Conservation (phyloP, 2,797 vertebrate genomes). For the Megaceryle alcyon region DNA sequence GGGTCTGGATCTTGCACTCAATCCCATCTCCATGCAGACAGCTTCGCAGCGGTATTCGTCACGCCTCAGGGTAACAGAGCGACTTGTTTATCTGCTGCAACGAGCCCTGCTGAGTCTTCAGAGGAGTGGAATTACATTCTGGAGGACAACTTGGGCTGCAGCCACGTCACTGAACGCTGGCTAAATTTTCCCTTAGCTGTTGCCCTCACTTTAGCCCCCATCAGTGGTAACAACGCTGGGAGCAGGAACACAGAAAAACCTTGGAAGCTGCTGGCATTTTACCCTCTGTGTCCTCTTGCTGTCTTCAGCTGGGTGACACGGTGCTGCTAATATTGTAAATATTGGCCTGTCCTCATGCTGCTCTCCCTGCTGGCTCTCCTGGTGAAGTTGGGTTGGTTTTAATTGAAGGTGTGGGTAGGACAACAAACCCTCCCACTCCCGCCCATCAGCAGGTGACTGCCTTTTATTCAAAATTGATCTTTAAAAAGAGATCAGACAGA, state of each 20-base stretch:
- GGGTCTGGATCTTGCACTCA: neutral
- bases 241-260: neutral
- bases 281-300: neutral
- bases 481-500: neutral
- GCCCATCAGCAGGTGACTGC: neutral
- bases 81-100: constrained; percentile 58
- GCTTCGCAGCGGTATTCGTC: neutral
- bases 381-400: neutral
- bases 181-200: constrained; percentile 28
- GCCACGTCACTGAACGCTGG: neutral
- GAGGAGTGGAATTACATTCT: constrained; percentile 69
- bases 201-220: neutral
- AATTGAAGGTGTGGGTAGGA: neutral
- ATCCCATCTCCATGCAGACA: neutral
- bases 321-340: neutral
- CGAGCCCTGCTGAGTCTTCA: constrained; percentile 40
- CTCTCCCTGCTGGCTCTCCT: neutral
- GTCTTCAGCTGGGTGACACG: neutral
- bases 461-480: neutral
- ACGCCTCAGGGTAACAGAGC: constrained; percentile 11
- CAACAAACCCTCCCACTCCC: neutral
- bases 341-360: neutral
- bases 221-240: neutral
- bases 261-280: neutral
- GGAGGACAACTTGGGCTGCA: constrained; percentile 7